Percentiles rank a stretch among this genome's conserved stretches.
Evolutionary conservation across 2,113 vertebrate genomes (phyloP).

Genomic region (Sylvilagus bachmani): DNA sequence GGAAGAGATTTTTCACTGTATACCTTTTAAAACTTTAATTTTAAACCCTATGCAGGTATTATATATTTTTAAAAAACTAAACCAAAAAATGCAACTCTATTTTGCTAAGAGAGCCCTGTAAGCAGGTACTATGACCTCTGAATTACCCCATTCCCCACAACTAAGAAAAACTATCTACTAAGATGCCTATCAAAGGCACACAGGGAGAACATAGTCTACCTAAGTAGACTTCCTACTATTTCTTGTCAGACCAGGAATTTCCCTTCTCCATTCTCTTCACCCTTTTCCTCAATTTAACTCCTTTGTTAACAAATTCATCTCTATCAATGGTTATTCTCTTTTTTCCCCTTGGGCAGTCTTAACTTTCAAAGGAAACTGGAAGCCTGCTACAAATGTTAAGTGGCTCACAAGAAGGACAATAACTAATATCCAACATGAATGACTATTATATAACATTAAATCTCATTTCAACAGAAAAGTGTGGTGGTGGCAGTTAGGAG

Average conservation of each 20-base stretch:
- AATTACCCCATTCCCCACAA: neutral
- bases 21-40: conserved; percentile 22
- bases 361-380: conserved; percentile 21
- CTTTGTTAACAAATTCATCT: conserved; percentile 39
- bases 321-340: neutral
- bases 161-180: conserved; percentile 32
- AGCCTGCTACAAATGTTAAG: conserved; percentile 1
- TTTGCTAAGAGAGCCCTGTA: neutral
- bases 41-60: neutral
- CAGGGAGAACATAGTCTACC: neutral
- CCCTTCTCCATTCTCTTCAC: neutral
- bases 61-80: neutral
- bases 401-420: conserved; percentile 30
- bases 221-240: neutral
- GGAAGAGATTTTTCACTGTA: neutral
- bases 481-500: neutral
- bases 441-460: neutral
- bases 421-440: neutral
- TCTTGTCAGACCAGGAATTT: neutral
- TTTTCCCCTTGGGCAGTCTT: conserved; percentile 31
- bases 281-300: conserved; percentile 16
- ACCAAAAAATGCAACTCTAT: neutral
- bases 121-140: neutral
- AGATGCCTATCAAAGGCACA: neutral
- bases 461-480: conserved; percentile 33